Percentiles rank a stretch among this genome's conserved stretches.
These are phyloP conservation scores for Nanorana parkeri DNA, from an alignment of 2,113 vertebrate species.

Conservation along the genomic window DNA sequence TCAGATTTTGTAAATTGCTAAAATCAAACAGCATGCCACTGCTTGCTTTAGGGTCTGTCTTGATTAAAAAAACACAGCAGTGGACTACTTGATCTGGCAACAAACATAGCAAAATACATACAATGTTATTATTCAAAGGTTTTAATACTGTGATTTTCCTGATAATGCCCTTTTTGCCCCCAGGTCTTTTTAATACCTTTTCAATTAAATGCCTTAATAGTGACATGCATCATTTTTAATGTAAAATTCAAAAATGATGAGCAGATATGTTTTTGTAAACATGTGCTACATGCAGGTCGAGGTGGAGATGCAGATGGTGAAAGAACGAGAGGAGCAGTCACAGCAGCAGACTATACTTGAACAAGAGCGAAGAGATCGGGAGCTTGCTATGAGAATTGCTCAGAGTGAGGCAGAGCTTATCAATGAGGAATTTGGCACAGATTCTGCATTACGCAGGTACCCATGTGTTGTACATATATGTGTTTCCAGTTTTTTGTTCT, in stretches of 20 bases:
- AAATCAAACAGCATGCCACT: background rate
- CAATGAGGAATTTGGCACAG: slow-evolving; percentile 81
- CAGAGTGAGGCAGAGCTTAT: slow-evolving; percentile 93
- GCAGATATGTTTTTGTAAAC: too few species aligned
- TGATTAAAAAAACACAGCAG: slow-evolving; percentile 13
- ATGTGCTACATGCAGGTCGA: slow-evolving; percentile 75
- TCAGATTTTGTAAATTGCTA: too few species aligned
- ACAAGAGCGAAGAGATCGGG: slow-evolving; percentile 91
- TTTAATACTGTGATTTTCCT: background rate
- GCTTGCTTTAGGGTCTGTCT: background rate
- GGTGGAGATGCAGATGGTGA: slow-evolving; percentile 87
- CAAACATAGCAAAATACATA: background rate
- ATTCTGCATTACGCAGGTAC: slow-evolving; percentile 87
- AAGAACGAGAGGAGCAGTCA: slow-evolving; percentile 83
- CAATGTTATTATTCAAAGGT: background rate
- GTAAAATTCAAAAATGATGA: too few species aligned
- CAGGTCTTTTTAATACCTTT: too few species aligned
- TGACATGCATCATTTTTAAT: too few species aligned
- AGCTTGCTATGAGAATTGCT: slow-evolving; percentile 93
- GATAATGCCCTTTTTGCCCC: too few species aligned
- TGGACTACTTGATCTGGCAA: background rate
- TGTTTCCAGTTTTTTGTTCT: too few species aligned
- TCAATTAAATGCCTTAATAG: too few species aligned
- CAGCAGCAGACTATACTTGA: slow-evolving; percentile 86
- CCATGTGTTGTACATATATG: background rate